These are phyloP conservation scores for Guaruba guarouba DNA, from an alignment of 2,113 vertebrate species.

Conservation along the genomic window DNA sequence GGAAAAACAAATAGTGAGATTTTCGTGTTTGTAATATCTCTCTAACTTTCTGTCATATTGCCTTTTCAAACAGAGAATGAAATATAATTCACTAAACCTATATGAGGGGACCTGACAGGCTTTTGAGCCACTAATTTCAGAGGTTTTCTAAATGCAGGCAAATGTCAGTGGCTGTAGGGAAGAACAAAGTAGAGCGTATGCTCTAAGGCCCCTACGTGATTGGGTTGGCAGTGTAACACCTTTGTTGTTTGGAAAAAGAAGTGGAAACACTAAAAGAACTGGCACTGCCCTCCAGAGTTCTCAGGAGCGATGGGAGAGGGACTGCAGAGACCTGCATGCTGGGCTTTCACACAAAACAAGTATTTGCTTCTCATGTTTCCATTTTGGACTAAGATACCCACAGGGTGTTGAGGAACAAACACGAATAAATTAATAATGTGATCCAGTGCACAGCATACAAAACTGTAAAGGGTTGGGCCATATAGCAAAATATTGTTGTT, in stretches of 20 bases:
- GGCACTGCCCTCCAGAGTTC: neutral
- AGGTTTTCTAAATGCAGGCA: neutral
- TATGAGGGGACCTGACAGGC: neutral
- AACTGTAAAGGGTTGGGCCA: neutral
- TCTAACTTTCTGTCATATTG: neutral
- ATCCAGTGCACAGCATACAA: neutral
- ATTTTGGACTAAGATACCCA: neutral
- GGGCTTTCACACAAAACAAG: neutral
- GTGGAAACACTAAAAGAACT: neutral
- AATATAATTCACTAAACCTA: neutral
- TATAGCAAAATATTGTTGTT: fast-evolving
- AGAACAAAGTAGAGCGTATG: neutral
- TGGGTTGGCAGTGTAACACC: neutral
- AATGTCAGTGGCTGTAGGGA: neutral
- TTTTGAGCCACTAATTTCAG: neutral
- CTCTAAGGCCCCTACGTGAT: neutral
- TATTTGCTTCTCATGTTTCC: neutral
- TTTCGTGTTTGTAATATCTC: neutral
- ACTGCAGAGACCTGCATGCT: neutral
- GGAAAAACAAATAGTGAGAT: neutral
- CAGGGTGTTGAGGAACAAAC: neutral
- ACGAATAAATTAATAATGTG: neutral
- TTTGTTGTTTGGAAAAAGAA: neutral
- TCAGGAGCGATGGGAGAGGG: neutral
- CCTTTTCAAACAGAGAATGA: neutral